Evolutionary conservation across 2,888 invertebrate genomes (phyloP).

Genomic region (Plebejus melissa): DNA sequence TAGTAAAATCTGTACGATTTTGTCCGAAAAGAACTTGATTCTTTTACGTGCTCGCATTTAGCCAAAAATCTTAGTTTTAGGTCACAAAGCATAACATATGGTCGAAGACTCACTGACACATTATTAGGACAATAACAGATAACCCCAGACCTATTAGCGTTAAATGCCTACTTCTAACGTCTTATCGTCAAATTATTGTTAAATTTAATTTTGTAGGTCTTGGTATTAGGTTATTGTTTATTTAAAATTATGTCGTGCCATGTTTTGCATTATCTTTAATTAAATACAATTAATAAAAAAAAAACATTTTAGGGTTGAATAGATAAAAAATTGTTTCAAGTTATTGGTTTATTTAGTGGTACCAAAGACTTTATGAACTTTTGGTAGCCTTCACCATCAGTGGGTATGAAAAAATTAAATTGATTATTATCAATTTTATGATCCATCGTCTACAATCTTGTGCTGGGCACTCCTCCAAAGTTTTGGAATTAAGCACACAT

Average conservation of each 20-base stretch:
- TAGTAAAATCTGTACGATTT: neutral
- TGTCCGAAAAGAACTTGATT: neutral
- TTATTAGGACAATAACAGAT: slow-evolving; percentile 33
- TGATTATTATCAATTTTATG: too few species aligned
- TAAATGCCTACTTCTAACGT: slow-evolving; percentile 26
- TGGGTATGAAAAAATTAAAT: neutral
- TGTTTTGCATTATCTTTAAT: neutral
- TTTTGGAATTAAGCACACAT: too few species aligned
- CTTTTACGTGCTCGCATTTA: neutral
- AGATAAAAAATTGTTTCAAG: neutral
- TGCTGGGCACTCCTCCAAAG: too few species aligned
- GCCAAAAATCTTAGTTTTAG: slow-evolving; percentile 30
- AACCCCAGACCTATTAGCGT: slow-evolving; percentile 32
- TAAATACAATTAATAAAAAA: neutral
- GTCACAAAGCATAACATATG: slow-evolving; percentile 32
- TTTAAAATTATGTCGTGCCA: neutral
- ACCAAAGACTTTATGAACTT: neutral
- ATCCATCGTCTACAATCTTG: too few species aligned
- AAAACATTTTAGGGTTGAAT: neutral
- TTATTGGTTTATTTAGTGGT: neutral
- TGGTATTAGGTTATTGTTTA: neutral
- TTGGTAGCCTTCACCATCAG: neutral
- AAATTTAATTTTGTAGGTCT: slow-evolving; percentile 6
- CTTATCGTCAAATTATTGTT: slow-evolving; percentile 27
- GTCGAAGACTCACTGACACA: slow-evolving; percentile 34